Evolutionary conservation across 2,113 vertebrate genomes (phyloP).

Genomic region (Polypterus senegalus): DNA sequence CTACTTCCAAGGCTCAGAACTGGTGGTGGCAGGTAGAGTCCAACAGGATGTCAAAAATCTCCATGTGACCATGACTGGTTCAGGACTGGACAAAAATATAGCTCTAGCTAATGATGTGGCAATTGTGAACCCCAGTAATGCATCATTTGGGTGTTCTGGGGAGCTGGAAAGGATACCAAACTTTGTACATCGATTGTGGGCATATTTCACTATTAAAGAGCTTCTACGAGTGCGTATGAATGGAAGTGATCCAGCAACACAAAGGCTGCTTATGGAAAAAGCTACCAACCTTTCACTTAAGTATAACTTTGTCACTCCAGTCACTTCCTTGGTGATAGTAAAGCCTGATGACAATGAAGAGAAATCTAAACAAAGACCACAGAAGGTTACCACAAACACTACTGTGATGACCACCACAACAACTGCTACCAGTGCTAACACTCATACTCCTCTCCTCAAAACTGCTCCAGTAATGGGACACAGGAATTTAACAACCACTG

Average conservation of each 20-base stretch:
- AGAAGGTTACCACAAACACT: slow-evolving; percentile 21
- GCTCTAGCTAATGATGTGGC: slow-evolving; percentile 40
- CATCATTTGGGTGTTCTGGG: slow-evolving; percentile 30
- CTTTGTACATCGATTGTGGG: slow-evolving; percentile 64
- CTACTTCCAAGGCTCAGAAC: slow-evolving; percentile 66
- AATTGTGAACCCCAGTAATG: slow-evolving; percentile 23
- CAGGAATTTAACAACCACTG: not conserved
- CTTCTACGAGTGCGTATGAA: slow-evolving; percentile 52
- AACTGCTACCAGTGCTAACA: slow-evolving; percentile 19
- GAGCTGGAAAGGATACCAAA: slow-evolving; percentile 30
- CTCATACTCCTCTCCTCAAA: too few relatives aligned
- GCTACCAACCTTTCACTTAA: slow-evolving; percentile 64
- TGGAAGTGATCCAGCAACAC: slow-evolving; percentile 32
- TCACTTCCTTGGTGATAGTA: slow-evolving; percentile 65
- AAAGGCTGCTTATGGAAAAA: slow-evolving; percentile 49
- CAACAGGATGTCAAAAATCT: slow-evolving; percentile 43
- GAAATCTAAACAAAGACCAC: slow-evolving; percentile 13
- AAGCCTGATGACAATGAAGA: slow-evolving; percentile 45
- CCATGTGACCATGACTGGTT: slow-evolving; percentile 45
- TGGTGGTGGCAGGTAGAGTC: slow-evolving; percentile 58
- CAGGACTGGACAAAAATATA: slow-evolving; percentile 34
- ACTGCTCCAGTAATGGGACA: not conserved
- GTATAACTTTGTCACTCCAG: slow-evolving; percentile 67
- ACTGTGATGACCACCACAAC: slow-evolving; percentile 3
- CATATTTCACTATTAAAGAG: slow-evolving; percentile 65